phyloP scores from a whole-genome alignment of 2,797 vertebrate genomes.

The Liasis olivaceus region DNA sequence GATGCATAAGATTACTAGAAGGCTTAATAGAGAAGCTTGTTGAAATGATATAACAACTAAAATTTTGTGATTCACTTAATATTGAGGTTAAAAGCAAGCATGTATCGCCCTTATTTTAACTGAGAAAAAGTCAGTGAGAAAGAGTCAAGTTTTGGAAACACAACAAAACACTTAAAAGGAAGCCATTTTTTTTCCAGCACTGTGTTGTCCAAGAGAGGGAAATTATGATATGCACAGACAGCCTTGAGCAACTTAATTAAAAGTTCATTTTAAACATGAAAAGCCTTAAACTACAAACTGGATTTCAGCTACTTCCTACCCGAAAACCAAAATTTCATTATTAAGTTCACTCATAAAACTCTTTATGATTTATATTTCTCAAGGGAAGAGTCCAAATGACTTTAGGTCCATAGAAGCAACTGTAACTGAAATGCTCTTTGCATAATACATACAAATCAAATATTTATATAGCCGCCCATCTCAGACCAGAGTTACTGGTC shows the following conservation, averaged over 20 bases:
- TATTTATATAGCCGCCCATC: not conserved
- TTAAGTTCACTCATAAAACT: constrained; percentile 27
- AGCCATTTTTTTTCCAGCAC: not conserved
- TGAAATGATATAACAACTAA: not conserved
- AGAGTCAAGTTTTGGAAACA: not conserved
- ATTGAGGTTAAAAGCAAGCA: constrained; percentile 20
- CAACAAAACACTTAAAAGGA: not conserved
- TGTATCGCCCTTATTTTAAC: not conserved
- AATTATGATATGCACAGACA: not conserved
- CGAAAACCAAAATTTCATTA: constrained; percentile 27
- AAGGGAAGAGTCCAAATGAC: constrained; percentile 24
- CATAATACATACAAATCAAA: not conserved
- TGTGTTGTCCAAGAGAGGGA: not conserved
- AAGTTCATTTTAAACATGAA: not conserved
- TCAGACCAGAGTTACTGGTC: too few species aligned
- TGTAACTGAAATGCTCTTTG: not conserved
- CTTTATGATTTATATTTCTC: constrained; percentile 4
- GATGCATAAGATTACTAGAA: not conserved
- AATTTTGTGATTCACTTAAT: constrained; percentile 1
- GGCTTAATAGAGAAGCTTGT: not conserved
- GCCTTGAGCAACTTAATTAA: not conserved
- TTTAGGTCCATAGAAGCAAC: not conserved
- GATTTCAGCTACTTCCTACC: constrained; percentile 32
- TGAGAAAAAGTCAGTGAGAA: not conserved
- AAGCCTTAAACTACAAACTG: constrained; percentile 26